A percentile compares a stretch with the other conserved stretches of the same genome.
Evolutionary conservation across 2,888 invertebrate species (phyloP).

Genomic region (Electrophaes corylata): DNA sequence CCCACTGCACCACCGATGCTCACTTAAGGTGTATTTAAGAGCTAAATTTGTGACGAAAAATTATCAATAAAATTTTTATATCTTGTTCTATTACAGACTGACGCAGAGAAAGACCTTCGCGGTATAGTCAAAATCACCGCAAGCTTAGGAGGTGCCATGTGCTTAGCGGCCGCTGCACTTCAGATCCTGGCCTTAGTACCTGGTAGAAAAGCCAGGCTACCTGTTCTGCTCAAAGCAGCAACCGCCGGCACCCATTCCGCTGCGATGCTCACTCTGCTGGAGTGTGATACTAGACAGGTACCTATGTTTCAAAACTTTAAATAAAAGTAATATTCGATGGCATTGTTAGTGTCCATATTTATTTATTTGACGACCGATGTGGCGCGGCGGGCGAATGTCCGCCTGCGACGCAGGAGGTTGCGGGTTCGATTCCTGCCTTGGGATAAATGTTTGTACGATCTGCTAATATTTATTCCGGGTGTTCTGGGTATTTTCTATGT

Average conservation of each 20-base stretch:
- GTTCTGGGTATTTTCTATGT: no score
- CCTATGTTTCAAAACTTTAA: not conserved
- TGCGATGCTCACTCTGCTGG: conserved; percentile 66
- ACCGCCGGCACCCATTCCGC: conserved; percentile 73
- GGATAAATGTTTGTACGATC: no score
- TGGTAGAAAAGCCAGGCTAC: conserved; percentile 57
- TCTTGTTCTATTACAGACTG: conserved; percentile 55
- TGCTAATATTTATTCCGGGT: no score
- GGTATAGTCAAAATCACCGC: conserved; percentile 72
- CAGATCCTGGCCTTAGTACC: conserved; percentile 65
- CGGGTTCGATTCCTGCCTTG: no score
- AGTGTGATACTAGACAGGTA: conserved; percentile 74
- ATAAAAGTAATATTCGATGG: no score
- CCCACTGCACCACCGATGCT: no score
- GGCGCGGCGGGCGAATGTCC: no score
- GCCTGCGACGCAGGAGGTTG: no score
- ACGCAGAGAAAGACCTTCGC: conserved; percentile 69
- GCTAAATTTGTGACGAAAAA: no score
- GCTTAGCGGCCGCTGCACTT: conserved; percentile 66
- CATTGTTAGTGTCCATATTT: not conserved
- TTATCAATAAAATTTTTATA: no score
- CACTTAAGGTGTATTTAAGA: no score
- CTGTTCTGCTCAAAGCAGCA: conserved; percentile 64
- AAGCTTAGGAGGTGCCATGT: conserved; percentile 72
- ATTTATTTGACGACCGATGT: no score